These are phyloP conservation scores for Phyllopteryx taeniolatus DNA, from an alignment of 2,113 vertebrate species.

Conservation along the genomic window DNA sequence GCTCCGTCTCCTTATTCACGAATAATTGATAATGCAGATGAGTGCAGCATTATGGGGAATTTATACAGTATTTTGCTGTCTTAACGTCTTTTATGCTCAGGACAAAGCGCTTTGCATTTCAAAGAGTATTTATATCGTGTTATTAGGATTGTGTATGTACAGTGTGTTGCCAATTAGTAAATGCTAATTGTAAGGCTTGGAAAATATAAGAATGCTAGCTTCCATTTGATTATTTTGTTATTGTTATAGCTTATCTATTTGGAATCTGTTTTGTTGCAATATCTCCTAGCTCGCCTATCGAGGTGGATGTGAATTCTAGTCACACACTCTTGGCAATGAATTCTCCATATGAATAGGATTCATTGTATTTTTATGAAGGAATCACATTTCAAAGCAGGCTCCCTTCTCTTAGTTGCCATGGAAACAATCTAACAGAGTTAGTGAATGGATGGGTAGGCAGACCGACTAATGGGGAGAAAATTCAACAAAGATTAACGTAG, in stretches of 20 bases:
- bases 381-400: slow-evolving; percentile 56
- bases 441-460: slow-evolving; percentile 34
- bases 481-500: slow-evolving; percentile 3
- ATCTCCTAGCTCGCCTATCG: slow-evolving; percentile 10
- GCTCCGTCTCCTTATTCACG: slow-evolving; percentile 43
- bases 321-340: slow-evolving; percentile 21
- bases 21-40: slow-evolving; percentile 64
- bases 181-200: slow-evolving; percentile 49
- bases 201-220: slow-evolving; percentile 37
- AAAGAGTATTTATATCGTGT: slow-evolving; percentile 58
- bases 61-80: slow-evolving; percentile 51
- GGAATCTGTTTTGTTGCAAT: background rate
- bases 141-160: slow-evolving; percentile 59
- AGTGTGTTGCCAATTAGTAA: slow-evolving; percentile 57
- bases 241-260: slow-evolving; percentile 20
- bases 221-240: slow-evolving; percentile 46
- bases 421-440: slow-evolving; percentile 61
- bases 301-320: slow-evolving; percentile 34
- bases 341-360: slow-evolving; percentile 52
- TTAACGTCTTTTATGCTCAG: slow-evolving; percentile 61
- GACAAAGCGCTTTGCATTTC: slow-evolving; percentile 73
- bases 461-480: slow-evolving; percentile 12
- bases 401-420: slow-evolving; percentile 58
- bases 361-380: slow-evolving; percentile 49
- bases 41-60: slow-evolving; percentile 52